These are phyloP conservation scores for Squalus acanthias DNA, from an alignment of 2,797 vertebrate species.

Conservation along the genomic window DNA sequence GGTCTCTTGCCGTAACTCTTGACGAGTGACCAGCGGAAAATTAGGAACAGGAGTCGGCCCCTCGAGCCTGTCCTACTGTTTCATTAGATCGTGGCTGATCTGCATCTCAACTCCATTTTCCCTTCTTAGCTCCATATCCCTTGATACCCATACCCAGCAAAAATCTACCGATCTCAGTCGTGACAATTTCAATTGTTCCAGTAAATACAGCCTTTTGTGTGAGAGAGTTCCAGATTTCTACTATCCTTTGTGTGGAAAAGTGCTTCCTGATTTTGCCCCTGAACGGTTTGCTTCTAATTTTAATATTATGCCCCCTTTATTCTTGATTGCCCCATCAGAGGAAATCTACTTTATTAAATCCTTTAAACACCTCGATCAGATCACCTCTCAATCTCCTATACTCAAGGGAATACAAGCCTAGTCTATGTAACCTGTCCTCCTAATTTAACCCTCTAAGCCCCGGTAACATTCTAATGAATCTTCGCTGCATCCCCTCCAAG, in stretches of 20 bases:
- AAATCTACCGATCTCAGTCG: background rate
- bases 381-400: background rate
- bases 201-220: background rate
- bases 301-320: background rate
- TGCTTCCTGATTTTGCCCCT: background rate
- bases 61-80: background rate
- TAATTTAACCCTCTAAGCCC: background rate
- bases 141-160: background rate
- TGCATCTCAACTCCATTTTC: too few species aligned
- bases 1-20: background rate
- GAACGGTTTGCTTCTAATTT: background rate
- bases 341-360: background rate
- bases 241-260: background rate
- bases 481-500: background rate
- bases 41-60: background rate
- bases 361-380: background rate
- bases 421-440: background rate
- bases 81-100: background rate
- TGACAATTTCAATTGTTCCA: background rate
- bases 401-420: background rate
- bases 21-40: background rate
- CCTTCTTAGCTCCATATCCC: background rate
- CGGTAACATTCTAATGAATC: background rate
- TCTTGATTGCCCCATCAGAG: background rate
- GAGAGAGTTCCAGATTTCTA: background rate